phyloP scores from a whole-genome alignment of 1,140 invertebrate species.

The Gryon sp. region DNA sequence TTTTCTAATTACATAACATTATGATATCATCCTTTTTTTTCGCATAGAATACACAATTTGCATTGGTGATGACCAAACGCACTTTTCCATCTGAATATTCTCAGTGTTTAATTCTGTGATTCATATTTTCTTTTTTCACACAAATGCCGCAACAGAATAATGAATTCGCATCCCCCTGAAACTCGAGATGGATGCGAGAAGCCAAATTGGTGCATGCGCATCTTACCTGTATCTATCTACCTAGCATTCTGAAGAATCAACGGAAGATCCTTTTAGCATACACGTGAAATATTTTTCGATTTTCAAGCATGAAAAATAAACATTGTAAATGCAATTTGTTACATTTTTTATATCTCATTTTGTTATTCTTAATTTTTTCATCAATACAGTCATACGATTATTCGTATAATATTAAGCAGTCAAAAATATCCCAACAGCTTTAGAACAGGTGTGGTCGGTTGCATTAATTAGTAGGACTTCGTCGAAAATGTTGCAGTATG shows the following conservation, averaged over 20 bases:
- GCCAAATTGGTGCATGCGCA: slow-evolving; percentile 45
- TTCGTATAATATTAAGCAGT: not conserved
- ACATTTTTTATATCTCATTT: too few relatives aligned
- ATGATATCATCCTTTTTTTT: not conserved
- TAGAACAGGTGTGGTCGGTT: slow-evolving; percentile 36
- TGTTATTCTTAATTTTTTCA: not conserved
- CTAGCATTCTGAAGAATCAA: slow-evolving; percentile 29
- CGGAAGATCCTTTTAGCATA: slow-evolving; percentile 9
- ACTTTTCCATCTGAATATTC: slow-evolving; percentile 21
- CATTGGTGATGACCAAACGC: slow-evolving; percentile 15
- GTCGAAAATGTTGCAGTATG: slow-evolving; percentile 7
- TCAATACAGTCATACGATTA: not conserved
- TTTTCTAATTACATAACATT: not conserved
- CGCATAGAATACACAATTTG: slow-evolving; percentile 1
- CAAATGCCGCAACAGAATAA: slow-evolving; percentile 40
- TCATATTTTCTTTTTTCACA: slow-evolving; percentile 28
- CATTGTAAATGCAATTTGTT: too few relatives aligned
- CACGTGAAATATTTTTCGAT: slow-evolving; percentile 4
- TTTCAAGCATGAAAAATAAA: not conserved
- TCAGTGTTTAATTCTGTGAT: slow-evolving; percentile 32
- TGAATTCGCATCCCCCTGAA: slow-evolving; percentile 46
- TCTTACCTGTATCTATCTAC: slow-evolving; percentile 37
- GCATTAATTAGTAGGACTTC: slow-evolving; percentile 24
- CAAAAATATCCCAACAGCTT: slow-evolving; percentile 3
- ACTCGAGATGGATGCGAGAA: slow-evolving; percentile 43